These are phyloP conservation scores for Chouioia cunea DNA, from an alignment of 2,888 invertebrate genomes.

Conservation along the genomic window DNA sequence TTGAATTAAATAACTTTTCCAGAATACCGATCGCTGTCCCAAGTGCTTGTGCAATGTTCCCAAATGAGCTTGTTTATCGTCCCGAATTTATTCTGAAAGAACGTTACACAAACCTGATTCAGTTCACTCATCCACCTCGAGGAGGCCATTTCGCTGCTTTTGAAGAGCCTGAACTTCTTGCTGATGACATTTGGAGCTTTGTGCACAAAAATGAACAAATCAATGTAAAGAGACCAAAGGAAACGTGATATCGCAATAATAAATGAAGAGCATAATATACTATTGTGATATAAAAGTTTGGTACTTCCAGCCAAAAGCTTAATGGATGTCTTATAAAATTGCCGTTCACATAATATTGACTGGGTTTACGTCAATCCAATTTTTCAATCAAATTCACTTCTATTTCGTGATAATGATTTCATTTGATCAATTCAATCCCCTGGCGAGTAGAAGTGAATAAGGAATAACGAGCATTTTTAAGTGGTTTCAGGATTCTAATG, in stretches of 20 bases:
- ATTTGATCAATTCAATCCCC: too few relatives aligned
- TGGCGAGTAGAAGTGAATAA: too few relatives aligned
- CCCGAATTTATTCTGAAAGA: conserved; percentile 74
- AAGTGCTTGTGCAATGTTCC: conserved; percentile 81
- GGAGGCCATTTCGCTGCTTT: conserved; percentile 92
- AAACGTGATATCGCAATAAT: neutral
- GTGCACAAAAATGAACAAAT: conserved; percentile 66
- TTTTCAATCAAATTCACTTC: too few relatives aligned
- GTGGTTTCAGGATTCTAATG: too few relatives aligned
- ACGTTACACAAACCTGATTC: conserved; percentile 78
- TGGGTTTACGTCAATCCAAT: too few relatives aligned
- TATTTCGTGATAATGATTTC: too few relatives aligned
- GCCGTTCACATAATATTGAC: too few relatives aligned
- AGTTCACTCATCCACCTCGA: conserved; percentile 74
- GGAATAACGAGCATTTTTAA: too few relatives aligned
- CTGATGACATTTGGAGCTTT: conserved; percentile 78
- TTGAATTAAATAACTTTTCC: conserved; percentile 41
- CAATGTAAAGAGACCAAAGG: neutral
- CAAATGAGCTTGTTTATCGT: conserved; percentile 75
- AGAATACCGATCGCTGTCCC: conserved; percentile 80
- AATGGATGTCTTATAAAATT: neutral
- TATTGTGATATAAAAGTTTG: neutral
- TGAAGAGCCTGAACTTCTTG: conserved; percentile 80
- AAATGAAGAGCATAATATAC: neutral
- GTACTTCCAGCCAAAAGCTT: neutral